Base-by-base conservation (phyloP, 2,888 invertebrate genomes). In the Helleia helle region DNA sequence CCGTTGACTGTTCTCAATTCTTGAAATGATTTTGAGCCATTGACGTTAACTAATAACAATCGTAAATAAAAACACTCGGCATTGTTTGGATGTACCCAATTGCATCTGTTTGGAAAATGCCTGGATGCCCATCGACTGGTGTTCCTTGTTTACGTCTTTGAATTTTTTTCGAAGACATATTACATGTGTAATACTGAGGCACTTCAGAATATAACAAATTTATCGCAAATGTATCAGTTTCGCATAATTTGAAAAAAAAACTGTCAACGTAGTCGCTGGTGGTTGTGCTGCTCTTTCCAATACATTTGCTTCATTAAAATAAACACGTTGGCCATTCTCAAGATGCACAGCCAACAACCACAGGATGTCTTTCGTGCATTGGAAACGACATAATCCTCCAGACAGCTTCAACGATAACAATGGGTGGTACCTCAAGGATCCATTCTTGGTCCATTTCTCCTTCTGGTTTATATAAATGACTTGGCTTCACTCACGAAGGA, bases 1-100 rank as follows among this genome's bases (percentile, higher is more conserved):
- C 49, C 47, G 29, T 47, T 36, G 34, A 46, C 44, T 25, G 44
- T 48, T 46, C 38, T 38, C 27, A 46, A n/a, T n/a, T n/a, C n/a
- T n/a, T n/a, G n/a, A n/a, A n/a, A n/a, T n/a, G n/a, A n/a, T n/a
- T n/a, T n/a, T n/a, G n/a, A n/a, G n/a, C n/a, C n/a, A n/a, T n/a
- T n/a, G n/a, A n/a, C n/a, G n/a, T n/a, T n/a, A n/a, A n/a, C n/a
- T n/a, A n/a, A n/a, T n/a, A n/a, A n/a, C n/a, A n/a, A n/a, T n/a
- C n/a, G n/a, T 42, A 28, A 42, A 43, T 36, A 49, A 38, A 31
- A 51, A 39, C 47, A 47, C 6, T 36, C 40, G 17, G 3, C 27
- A 38, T 41, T 39, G 26, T 31, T 47, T 34, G 43, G 38, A 43
- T 49, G 44, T 40, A 34, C 14, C 46, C 44, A 26, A 46, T 40